Base-by-base conservation (phyloP, 2,113 vertebrate species). In the Ancistrus triradiatus region DNA sequence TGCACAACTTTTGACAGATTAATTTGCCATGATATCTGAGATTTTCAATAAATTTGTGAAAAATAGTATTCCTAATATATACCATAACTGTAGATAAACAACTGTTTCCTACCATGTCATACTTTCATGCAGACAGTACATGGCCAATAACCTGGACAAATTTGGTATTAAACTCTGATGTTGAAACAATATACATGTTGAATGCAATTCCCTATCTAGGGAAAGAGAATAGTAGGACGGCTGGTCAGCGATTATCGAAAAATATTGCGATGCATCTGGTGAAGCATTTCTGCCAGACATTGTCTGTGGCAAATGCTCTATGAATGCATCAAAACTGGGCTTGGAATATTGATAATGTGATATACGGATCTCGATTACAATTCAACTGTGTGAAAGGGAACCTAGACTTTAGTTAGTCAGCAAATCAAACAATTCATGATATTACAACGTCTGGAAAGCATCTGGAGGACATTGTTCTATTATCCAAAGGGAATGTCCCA, bases 171-270 rank as follows among this genome's bases (percentile, higher is more conserved):
- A 38, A 38, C 11, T 38, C 35, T 38, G 35, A 38, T 38, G 4
- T 7, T 38, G 35, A 7, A 11, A 11, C 35, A 5, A 38, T 11
- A 7, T 5, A 38, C 35, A 38, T 38, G 35, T 38, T 38, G 5
- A 38, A 38, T 10, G 10, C 35, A 38, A 38, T 38, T 38, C 35
- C 35, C 43, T 46, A 46, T 46, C 43, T 42, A 46, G 43, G 43
- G 17, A 46, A 46, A 8, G 17, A 19, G 2, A 17, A 46, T 17
- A 46, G 18, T 19, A 46, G 17, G 18, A 6, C 17, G 17, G 43
- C 43, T 46, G 43, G 17, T 46, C 43, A 46, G 15, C 17, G 17
- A 17, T 46, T 46, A 46, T 46, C 15, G 19, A 5, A 46, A 4
- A 46, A 6, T 2, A 21, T 38, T 38, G 35, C 11, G 13, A 38